Evolutionary conservation across 2,113 vertebrate genomes (phyloP), one percentile per base, ranked within the genome.

Genomic region (Heteronetta atricapilla): DNA sequence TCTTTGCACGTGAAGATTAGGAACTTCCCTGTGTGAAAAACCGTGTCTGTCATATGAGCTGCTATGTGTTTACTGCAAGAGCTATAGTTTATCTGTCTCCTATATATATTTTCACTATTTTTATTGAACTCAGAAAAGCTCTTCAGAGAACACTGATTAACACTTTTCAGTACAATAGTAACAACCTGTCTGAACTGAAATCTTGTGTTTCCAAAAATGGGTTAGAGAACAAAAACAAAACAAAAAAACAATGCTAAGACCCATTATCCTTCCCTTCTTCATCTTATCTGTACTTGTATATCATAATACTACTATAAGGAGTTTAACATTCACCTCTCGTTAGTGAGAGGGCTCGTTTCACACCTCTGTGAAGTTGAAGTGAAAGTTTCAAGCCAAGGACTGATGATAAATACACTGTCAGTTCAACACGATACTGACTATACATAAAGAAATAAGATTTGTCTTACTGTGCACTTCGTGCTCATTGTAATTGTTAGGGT

Each of bases 381-480:
- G 9, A 94, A 87, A 66, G 90, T 94, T 98, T 97, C 92, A 96
- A 95, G 93, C 86, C 92, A 97, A 97, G 88, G 88, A 96, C 92
- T 94, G 94, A 97, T 97, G 96, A 97, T 56, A 92, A 93, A 81
- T 69, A 81, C 86, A 94, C 16, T 95, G 78, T 46, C 85, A 93
- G 94, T 88, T 84, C 88, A 77, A 42, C 6, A 18, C 0, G 9
- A 68, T 76, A 42, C 28, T 14, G 21, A 72, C 73, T 60, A 89
- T 6, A 46, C 25, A 93, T 34, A 38, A 72, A 89, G 68, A 75
- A 79, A 72, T 3, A 9, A 26, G 46, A 88, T 83, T 29, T n/a
- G 87, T 92, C 98, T 98, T 97, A 99, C 99, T 77, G 99, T 99
- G 95, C 98, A 99, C 44, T 97, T 84, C 11, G 98, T 97, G 75